Base-by-base conservation (phyloP, 2,113 vertebrate species). In the Scopus umbretta region DNA sequence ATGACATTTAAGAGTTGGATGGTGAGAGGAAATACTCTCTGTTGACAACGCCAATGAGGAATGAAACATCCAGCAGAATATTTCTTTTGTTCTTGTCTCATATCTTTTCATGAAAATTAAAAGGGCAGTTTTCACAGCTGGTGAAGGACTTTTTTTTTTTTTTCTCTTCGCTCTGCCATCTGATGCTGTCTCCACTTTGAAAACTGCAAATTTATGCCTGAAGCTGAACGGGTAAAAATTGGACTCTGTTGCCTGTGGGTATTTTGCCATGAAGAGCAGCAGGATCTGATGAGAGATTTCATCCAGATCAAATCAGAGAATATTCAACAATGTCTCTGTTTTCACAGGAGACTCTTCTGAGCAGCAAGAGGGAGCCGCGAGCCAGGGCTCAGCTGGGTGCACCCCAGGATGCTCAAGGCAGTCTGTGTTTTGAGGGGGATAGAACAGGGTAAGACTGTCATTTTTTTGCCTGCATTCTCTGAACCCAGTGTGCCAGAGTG, bases 61-160 rank as follows among this genome's bases (percentile, higher is more conserved):
- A 95, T 47, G 71, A 91, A 96, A 91, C 65, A 90, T 68, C 80
- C 94, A 94, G 76, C 76, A 70, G 95, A 96, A 95, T 70, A 89
- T 53, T 90, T 81, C 74, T 91, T 96, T 95, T 94, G 92, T 94
- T 96, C 93, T 90, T 84, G 21, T 80, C 80, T 89, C 90, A 13
- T 72, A 87, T 96, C 87, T 94, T 95, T 95, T 93, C 88, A 92
- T 93, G 92, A 94, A 94, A 97, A 97, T 96, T 94, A 96, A 97
- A 97, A 97, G 92, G 90, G 81, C 82, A 94, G 93, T 96, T 95
- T 96, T 92, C 91, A 94, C 93, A 89, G 92, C 90, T 93, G 92
- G 78, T 90, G 65, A 92, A 95, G 55, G 67, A 65, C 55, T 72
- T 58, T 81, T 73, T 68, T 58, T 32, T 30, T 30, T 34, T 5